phyloP scores from a whole-genome alignment of 1,140 invertebrate genomes.

The Gonatopus flavifemur region DNA sequence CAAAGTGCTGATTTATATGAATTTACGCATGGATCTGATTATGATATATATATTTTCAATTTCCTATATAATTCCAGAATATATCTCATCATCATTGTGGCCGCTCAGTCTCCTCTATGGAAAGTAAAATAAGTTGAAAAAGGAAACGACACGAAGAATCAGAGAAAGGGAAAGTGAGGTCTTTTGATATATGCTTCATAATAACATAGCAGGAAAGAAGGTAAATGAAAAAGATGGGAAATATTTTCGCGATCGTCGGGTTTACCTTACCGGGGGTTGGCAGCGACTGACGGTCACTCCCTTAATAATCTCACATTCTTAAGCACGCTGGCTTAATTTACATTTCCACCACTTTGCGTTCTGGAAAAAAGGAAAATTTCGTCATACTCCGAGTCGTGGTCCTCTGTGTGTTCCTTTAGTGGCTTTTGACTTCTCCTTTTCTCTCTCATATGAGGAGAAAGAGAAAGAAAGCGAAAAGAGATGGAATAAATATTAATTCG shows the following conservation, averaged over 20 bases:
- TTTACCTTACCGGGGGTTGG: slow-evolving; percentile 15
- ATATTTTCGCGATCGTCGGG: slow-evolving; percentile 28
- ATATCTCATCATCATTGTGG: too few relatives aligned
- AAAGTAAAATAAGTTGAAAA: too few relatives aligned
- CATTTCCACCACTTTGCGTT: slow-evolving; percentile 35
- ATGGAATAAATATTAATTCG: too few relatives aligned
- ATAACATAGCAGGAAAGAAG: slow-evolving; percentile 12
- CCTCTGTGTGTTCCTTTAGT: not conserved
- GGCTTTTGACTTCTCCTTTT: not conserved
- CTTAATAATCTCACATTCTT: slow-evolving; percentile 45
- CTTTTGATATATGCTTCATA: slow-evolving; percentile 27
- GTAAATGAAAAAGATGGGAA: slow-evolving; percentile 19
- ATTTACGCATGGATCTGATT: too few relatives aligned
- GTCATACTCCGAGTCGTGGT: slow-evolving; percentile 22
- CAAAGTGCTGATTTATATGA: too few relatives aligned
- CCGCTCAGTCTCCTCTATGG: too few relatives aligned
- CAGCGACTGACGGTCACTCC: slow-evolving; percentile 22
- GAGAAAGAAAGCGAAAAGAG: too few relatives aligned
- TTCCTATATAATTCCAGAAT: too few relatives aligned
- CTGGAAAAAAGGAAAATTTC: slow-evolving; percentile 27
- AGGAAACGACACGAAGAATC: not conserved
- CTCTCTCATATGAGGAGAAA: not conserved
- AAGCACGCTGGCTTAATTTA: slow-evolving; percentile 43
- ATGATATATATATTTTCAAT: too few relatives aligned
- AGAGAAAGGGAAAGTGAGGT: not conserved